Base-by-base conservation (phyloP, 2,113 vertebrate genomes). In the Leptosomus discolor region DNA sequence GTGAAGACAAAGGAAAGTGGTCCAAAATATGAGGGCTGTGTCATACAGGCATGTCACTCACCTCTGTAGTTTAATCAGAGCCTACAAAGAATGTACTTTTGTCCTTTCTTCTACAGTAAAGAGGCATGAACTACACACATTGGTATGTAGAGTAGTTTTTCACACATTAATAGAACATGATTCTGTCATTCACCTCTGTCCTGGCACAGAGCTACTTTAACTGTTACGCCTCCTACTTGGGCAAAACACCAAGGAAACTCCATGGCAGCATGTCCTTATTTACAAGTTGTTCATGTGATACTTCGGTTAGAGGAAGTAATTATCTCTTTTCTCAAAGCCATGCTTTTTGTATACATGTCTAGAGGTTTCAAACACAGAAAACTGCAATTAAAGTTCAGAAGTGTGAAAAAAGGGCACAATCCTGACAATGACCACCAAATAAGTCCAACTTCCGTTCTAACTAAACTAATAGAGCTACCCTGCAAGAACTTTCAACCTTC, bases 61-160 rank as follows among this genome's bases (percentile, higher is more conserved):
- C 23, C 6, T 88, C 15, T 80, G 1, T 39, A 77, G 20, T 53
- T 13, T 76, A 39, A 24, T 64, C 3, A 7, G 41, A 71, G 17
- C 57, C 32, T 76, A 20, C 17, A 53, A 39, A 34, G 36, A 23
- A 60, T 36, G 32, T 50, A 5, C n/a, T n/a, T 82, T 54, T 37
- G 11, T 58, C 63, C 16, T 69, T 15, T 54, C 7, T 79, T 68
- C 27, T 75, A 23, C 51, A 69, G 24, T 1, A 1, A 39, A 70
- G 30, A 54, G 73, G 24, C 15, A 13, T 27, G 37, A 46, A 56
- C 26, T 0, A 0, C 26, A 11, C 1, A 7, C 4, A 4, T n/a
- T 51, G 48, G 4, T 43, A 30, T 36, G 50, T 30, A 39, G 19
- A 61, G 12, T 4, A 29, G 11, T 7, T 79, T 69, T 88, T 71